Percentiles rank a stretch among this genome's conserved stretches.
Conservation (phyloP, 2,888 invertebrate genomes). For the Hypselothyrea guttata region DNA sequence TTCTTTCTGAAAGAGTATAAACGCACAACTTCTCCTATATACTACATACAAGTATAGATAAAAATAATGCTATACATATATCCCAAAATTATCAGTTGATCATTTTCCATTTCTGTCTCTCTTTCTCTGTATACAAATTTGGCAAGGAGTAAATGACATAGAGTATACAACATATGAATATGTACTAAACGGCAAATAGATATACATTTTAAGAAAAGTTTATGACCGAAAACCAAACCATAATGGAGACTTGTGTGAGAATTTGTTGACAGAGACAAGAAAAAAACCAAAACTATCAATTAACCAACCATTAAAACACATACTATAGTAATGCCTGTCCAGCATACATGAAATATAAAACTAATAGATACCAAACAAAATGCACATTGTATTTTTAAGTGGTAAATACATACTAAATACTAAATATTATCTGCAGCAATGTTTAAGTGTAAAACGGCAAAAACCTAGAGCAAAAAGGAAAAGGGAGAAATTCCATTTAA, state of each 20-base stretch:
- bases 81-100: constrained; percentile 66
- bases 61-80: constrained; percentile 33
- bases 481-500: too few species aligned
- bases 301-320: not conserved
- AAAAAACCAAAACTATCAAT: constrained; percentile 10
- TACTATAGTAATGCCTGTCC: constrained; percentile 4
- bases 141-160: constrained; percentile 28
- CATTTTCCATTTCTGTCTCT: constrained; percentile 7
- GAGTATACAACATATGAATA: constrained; percentile 17
- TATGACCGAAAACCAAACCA: constrained; percentile 3
- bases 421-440: constrained; percentile 39
- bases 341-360: constrained; percentile 8
- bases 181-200: constrained; percentile 31
- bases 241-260: constrained; percentile 4
- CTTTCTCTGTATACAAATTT: constrained; percentile 39
- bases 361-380: constrained; percentile 4
- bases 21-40: not conserved
- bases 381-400: constrained; percentile 46
- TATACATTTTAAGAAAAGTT: constrained; percentile 45
- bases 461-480: too few species aligned
- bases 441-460: constrained; percentile 41
- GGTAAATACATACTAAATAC: constrained; percentile 30
- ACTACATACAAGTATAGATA: constrained; percentile 20
- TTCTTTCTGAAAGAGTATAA: constrained; percentile 14
- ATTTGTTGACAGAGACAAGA: constrained; percentile 20